phyloP scores from a whole-genome alignment of 92 coral and sea anemone genomes.

The Zoanthus sociatus region DNA sequence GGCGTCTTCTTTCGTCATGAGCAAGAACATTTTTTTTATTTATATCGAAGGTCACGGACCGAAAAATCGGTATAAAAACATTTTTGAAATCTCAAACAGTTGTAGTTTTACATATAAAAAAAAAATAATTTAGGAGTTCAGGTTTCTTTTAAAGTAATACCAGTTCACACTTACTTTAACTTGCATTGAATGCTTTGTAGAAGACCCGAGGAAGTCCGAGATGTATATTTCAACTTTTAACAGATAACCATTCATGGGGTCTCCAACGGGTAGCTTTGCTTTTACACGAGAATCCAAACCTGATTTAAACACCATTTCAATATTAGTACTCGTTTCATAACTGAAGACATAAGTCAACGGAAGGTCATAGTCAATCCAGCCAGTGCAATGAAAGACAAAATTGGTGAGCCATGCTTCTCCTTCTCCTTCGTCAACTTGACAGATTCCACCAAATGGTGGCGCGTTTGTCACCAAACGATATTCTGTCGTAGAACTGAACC shows the following conservation, averaged over 20 bases:
- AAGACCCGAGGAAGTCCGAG: constrained; percentile 69
- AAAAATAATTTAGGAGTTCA: no score
- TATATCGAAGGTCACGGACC: no score
- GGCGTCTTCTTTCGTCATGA: no score
- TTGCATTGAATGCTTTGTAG: constrained; percentile 44
- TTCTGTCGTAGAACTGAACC: constrained; percentile 60
- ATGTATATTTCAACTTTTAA: constrained; percentile 67
- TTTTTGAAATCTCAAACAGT: no score
- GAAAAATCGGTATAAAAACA: no score
- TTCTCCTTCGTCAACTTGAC: constrained; percentile 61
- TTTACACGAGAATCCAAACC: constrained; percentile 51
- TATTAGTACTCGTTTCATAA: constrained; percentile 74
- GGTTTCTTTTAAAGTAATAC: no score
- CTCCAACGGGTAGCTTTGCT: constrained; percentile 82
- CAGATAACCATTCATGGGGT: constrained; percentile 47
- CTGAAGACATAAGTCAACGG: constrained; percentile 81
- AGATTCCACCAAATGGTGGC: constrained; percentile 79
- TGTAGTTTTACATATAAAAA: no score
- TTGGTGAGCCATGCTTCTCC: constrained; percentile 82
- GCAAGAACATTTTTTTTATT: no score
- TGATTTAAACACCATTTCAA: constrained; percentile 82
- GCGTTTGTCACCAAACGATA: constrained; percentile 71
- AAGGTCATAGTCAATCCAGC: constrained; percentile 79
- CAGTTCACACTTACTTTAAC: constrained; percentile 58
- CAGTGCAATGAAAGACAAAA: constrained; percentile 69